A percentile compares a stretch with the other conserved stretches of the same genome.
These are phyloP conservation scores for Acronicta alni DNA, from an alignment of 2,888 invertebrate species.

Conservation along the genomic window DNA sequence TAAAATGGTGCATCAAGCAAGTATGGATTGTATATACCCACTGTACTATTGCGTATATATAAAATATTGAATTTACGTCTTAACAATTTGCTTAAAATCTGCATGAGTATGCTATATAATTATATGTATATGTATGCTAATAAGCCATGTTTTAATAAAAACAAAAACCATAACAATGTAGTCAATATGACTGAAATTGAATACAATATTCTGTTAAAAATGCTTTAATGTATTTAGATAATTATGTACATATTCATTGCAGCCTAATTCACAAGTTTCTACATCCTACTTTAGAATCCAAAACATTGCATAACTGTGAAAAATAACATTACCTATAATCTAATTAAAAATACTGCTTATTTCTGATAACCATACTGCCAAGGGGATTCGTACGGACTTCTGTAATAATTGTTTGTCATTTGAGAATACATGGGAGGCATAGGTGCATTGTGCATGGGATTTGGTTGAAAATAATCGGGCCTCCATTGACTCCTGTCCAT, in stretches of 20 bases:
- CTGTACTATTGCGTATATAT: too few species aligned
- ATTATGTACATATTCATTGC: not conserved
- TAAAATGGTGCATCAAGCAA: too few species aligned
- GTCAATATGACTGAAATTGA: not conserved
- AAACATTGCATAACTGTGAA: slow-evolving; percentile 40
- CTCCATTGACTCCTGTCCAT: slow-evolving; percentile 67
- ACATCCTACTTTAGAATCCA: slow-evolving; percentile 16
- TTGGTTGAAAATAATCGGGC: slow-evolving; percentile 63
- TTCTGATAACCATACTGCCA: slow-evolving; percentile 77
- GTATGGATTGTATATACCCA: too few species aligned
- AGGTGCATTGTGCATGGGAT: slow-evolving; percentile 57
- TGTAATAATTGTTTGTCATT: slow-evolving; percentile 71
- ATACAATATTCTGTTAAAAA: not conserved
- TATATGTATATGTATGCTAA: too few species aligned
- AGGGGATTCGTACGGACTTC: slow-evolving; percentile 79
- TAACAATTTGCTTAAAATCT: too few species aligned
- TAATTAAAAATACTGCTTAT: slow-evolving; percentile 64
- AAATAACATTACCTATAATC: slow-evolving; percentile 37
- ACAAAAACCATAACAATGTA: not conserved
- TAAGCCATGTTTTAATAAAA: too few species aligned
- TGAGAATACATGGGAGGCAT: slow-evolving; percentile 64
- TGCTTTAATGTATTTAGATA: not conserved
- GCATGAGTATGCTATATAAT: too few species aligned
- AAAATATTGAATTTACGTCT: too few species aligned
- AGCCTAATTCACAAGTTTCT: not conserved